phyloP scores from a whole-genome alignment of 2,797 vertebrate genomes.

The Pseudomugil tenellus region DNA sequence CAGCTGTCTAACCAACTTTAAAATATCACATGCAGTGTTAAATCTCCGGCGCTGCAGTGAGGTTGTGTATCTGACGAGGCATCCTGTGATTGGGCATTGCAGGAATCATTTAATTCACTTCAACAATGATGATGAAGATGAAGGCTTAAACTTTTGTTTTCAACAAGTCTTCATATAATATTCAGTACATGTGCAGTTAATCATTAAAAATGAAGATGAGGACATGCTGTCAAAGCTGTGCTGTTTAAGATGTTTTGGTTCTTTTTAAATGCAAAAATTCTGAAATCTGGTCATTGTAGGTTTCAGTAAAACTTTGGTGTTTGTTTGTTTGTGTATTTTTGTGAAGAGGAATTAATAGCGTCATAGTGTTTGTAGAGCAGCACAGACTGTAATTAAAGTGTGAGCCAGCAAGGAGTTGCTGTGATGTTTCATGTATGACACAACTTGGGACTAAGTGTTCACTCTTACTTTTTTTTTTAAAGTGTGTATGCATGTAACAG shows the following conservation, averaged over 20 bases:
- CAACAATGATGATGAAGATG: too few relatives aligned
- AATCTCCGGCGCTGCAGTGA: neutral
- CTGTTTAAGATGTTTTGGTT: neutral
- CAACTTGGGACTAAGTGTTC: constrained; percentile 4
- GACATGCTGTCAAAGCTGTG: too few relatives aligned
- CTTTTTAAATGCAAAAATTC: too few relatives aligned
- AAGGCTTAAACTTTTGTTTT: too few relatives aligned
- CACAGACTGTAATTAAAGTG: neutral
- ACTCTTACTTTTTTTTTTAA: neutral
- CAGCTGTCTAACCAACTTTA: too few relatives aligned
- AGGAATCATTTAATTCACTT: too few relatives aligned
- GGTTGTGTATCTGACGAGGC: neutral
- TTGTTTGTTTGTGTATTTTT: neutral
- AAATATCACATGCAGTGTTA: neutral
- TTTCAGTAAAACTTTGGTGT: neutral
- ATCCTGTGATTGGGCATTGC: neutral
- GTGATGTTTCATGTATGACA: constrained; percentile 32
- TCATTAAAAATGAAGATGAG: too few relatives aligned
- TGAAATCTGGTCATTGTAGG: neutral
- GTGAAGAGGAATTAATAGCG: neutral
- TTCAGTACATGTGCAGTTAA: too few relatives aligned
- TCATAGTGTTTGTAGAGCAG: neutral
- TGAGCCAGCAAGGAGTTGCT: neutral
- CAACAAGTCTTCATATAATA: too few relatives aligned
- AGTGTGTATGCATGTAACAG: constrained; percentile 3